Base-by-base conservation (phyloP, 2,797 vertebrate species). In the Phaenicophaeus curvirostris region DNA sequence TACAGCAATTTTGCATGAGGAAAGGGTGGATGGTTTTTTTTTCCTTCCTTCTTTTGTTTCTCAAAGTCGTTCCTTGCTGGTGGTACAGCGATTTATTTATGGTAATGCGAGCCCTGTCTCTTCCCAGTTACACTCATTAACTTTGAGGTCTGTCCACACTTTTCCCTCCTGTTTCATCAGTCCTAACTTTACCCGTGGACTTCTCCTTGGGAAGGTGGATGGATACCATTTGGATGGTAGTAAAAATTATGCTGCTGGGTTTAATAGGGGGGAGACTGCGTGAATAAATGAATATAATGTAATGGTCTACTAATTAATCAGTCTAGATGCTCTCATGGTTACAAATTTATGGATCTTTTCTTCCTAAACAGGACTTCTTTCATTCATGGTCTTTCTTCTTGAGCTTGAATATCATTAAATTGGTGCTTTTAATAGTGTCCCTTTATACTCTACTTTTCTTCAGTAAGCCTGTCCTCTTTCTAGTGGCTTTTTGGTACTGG, bases 121-220 rank as follows among this genome's bases (percentile, higher is more conserved):
- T 55, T 79, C 30, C 27, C 51, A 33, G 35, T 9, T 48, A 8
- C 8, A 7, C 23, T 66, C 1, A 3, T 78, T 89, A 86, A n/a
- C 20, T 71, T 63, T 1, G 5, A 0, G 1, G 9, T 50, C 28
- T 78, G 35, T 48, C 68, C 31, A 5, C 4, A 2, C 21, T 25
- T 8, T 42, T 68, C 46, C 77, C 16, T 93, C 53, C 51, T 65
- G 2, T 0, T 58, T 62, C 50, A 4, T 68, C 58, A 30, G 5
- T 33, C 54, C 69, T 48, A 8, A n/a, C 14, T 67, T 61, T 51
- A 4, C 66, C 25, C 28, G 28, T 54, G 33, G 48, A 33, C 20
- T 57, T 82, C 11, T 75, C 55, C 51, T n/a, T 63, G 59, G 55
- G 41, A 51, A 69, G 12, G 15, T 15, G 66, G 63, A 51, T 68